phyloP scores from a whole-genome alignment of 2,888 invertebrate species.

The Dorcus hopei region DNA sequence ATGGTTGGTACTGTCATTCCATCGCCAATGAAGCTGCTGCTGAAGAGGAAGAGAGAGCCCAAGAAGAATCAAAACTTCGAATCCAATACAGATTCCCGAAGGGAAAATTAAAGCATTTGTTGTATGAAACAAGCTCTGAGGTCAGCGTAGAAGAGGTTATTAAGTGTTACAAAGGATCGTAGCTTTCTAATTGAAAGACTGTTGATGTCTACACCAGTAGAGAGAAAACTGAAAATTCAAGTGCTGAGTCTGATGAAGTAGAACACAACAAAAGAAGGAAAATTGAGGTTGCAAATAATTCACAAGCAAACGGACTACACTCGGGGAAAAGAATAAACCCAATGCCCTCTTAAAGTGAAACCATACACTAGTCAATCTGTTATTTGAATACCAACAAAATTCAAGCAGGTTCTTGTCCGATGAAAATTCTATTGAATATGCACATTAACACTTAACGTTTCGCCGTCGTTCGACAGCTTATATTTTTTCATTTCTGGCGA shows the following conservation, averaged over 20 bases:
- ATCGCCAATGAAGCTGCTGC: conserved; percentile 65
- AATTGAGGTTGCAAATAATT: conserved; percentile 41
- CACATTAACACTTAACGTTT: no score
- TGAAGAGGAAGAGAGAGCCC: conserved; percentile 59
- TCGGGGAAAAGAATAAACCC: conserved; percentile 45
- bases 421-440: no score
- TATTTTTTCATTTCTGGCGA: no score
- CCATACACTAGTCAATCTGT: conserved; percentile 10
- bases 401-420: no score
- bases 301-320: conserved; percentile 41
- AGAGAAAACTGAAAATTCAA: conserved; percentile 81
- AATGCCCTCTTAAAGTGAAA: conserved; percentile 11
- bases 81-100: conserved; percentile 83
- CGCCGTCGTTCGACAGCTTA: no score
- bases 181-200: conserved; percentile 87
- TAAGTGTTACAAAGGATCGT: conserved; percentile 87
- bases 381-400: no score
- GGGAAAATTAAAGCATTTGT: conserved; percentile 82
- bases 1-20: conserved; percentile 82
- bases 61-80: conserved; percentile 71
- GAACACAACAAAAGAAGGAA: conserved; percentile 36
- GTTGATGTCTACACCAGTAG: conserved; percentile 78
- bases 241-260: conserved; percentile 82
- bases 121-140: conserved; percentile 91
- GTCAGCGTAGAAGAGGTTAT: conserved; percentile 78